Percentiles rank a stretch among this genome's conserved stretches.
Evolutionary conservation across 2,113 vertebrate species (phyloP).

Genomic region (Fregata magnificens): DNA sequence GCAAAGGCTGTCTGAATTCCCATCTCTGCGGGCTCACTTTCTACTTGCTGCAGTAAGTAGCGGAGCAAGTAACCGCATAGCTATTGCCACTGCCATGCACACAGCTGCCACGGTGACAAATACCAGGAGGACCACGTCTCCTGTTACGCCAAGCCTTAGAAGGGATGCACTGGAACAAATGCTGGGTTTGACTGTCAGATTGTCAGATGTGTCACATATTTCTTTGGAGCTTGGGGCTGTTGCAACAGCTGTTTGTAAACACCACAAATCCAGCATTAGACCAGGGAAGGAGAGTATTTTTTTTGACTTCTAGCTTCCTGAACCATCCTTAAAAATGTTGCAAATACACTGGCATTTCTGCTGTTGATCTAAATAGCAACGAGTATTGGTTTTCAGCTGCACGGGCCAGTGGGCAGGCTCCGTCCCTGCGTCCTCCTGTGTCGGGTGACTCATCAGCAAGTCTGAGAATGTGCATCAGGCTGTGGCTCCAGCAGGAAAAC

Average conservation of each 20-base stretch:
- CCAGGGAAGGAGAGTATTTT: background rate
- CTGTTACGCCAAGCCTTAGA: constrained; percentile 63
- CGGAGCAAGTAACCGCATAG: background rate
- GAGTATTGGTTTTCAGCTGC: constrained; percentile 59
- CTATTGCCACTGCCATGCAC: constrained; percentile 15
- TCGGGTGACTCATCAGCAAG: constrained; percentile 61
- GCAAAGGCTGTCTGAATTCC: constrained; percentile 34
- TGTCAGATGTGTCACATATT: constrained; percentile 70
- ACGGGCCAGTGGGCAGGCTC: constrained; percentile 50
- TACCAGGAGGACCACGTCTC: constrained; percentile 52
- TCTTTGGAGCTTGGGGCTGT: constrained; percentile 51
- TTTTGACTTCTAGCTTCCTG: constrained; percentile 36
- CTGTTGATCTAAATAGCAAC: constrained; percentile 70
- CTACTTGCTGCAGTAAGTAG: background rate
- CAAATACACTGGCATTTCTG: constrained; percentile 55
- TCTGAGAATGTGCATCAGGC: constrained; percentile 47
- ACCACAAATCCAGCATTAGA: constrained; percentile 50
- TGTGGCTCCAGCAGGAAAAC: background rate
- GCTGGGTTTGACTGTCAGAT: constrained; percentile 66
- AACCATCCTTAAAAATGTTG: constrained; percentile 46
- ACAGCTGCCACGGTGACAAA: constrained; percentile 72
- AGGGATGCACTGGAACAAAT: constrained; percentile 69
- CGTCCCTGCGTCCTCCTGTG: constrained; percentile 27
- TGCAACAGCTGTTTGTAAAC: constrained; percentile 80
- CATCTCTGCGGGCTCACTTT: background rate